Evolutionary conservation across 2,113 vertebrate genomes (phyloP).

Genomic region (Columba livia): DNA sequence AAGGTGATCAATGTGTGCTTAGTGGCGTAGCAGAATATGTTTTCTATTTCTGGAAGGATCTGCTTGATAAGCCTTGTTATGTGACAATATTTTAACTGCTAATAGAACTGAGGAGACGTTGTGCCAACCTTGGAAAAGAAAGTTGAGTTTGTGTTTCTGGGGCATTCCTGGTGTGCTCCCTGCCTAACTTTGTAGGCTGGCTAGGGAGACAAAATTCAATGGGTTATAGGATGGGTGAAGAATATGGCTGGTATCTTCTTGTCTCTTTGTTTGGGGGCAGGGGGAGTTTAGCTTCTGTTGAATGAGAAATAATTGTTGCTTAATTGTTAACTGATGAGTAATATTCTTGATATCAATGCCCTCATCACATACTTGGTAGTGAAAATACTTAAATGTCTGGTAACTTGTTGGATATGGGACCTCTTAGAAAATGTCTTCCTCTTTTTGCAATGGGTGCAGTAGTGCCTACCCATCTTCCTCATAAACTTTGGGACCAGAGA

Average conservation of each 20-base stretch:
- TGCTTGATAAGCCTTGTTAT: neutral
- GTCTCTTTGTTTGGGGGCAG: neutral
- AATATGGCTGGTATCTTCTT: neutral
- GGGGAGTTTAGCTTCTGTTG: neutral
- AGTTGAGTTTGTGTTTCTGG: neutral
- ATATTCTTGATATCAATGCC: neutral
- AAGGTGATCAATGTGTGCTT: neutral
- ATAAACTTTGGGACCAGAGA: neutral
- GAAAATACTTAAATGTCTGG: neutral
- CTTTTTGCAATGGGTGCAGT: neutral
- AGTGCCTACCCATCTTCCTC: neutral
- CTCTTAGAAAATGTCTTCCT: neutral
- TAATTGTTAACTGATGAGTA: neutral
- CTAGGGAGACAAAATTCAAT: neutral
- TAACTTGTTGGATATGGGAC: neutral
- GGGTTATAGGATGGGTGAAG: neutral
- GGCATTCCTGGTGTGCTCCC: neutral
- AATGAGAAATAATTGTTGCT: neutral
- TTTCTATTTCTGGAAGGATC: neutral
- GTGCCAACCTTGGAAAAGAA: neutral
- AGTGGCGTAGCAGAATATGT: neutral
- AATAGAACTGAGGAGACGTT: neutral
- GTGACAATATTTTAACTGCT: neutral
- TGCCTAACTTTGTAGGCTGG: neutral
- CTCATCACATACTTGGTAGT: neutral